Conservation (phyloP, 2,888 invertebrate genomes). For the Trachelus troglodyta region DNA sequence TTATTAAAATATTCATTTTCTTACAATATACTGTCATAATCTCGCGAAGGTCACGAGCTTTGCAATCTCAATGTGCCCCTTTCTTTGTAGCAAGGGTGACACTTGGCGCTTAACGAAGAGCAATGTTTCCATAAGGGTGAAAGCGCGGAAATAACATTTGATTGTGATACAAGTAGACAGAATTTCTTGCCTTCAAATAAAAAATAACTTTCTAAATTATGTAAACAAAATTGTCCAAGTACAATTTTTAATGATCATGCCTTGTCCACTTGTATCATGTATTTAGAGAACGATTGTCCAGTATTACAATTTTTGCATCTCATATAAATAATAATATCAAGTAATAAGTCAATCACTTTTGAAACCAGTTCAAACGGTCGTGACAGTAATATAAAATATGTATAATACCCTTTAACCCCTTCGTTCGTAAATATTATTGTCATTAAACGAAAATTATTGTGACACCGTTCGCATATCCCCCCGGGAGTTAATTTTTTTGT, state of each 20-base stretch:
- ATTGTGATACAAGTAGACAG: background rate
- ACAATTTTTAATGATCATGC: background rate
- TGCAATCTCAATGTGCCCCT: background rate
- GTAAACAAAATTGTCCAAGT: background rate
- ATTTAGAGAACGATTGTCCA: background rate
- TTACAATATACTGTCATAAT: background rate
- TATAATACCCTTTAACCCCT: background rate
- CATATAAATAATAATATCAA: background rate
- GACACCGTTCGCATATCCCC: background rate
- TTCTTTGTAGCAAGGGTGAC: background rate
- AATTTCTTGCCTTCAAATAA: background rate
- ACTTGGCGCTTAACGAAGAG: background rate
- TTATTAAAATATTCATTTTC: conserved; percentile 21
- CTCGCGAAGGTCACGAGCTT: background rate
- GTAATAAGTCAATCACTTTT: background rate
- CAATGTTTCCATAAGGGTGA: background rate
- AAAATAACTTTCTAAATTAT: background rate
- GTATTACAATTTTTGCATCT: background rate
- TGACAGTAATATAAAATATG: background rate
- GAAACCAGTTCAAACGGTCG: background rate
- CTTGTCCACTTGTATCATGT: background rate
- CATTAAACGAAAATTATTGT: background rate
- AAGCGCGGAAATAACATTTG: background rate
- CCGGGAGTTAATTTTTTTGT: background rate
- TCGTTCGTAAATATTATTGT: background rate